phyloP scores from a whole-genome alignment of 2,113 vertebrate genomes.

The Turdus rufiventris region DNA sequence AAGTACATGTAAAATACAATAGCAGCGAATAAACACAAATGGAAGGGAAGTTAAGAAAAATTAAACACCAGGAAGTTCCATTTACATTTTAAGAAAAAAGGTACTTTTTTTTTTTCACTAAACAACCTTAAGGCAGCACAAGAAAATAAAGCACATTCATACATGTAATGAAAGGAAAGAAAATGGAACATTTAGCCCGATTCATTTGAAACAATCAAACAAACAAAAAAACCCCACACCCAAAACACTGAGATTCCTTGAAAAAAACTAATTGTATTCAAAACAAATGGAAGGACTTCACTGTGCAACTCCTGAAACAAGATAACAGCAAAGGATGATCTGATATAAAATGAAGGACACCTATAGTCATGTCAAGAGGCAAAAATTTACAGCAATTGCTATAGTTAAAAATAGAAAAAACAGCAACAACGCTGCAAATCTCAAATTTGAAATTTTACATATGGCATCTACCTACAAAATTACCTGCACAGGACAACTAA shows the following conservation, averaged over 20 bases:
- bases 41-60: not conserved
- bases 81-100: not conserved
- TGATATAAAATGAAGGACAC: not conserved
- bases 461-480: not conserved
- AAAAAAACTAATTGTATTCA: not conserved
- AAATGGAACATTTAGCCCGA: not conserved
- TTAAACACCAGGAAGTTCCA: not conserved
- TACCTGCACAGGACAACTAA: not conserved
- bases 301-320: not conserved
- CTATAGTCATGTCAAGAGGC: not conserved
- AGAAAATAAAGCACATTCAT: not conserved
- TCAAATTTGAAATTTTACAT: not conserved
- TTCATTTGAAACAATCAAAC: not conserved
- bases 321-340: not conserved
- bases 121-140: not conserved
- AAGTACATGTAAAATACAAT: not conserved
- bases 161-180: not conserved
- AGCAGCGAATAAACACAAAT: not conserved
- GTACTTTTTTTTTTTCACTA: not conserved
- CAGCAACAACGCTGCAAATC: accelerated
- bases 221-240: not conserved
- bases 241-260: not conserved
- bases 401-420: not conserved
- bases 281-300: not conserved
- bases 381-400: not conserved